Conservation (phyloP, 2,797 vertebrate genomes). For the Cyclopterus lumpus region DNA sequence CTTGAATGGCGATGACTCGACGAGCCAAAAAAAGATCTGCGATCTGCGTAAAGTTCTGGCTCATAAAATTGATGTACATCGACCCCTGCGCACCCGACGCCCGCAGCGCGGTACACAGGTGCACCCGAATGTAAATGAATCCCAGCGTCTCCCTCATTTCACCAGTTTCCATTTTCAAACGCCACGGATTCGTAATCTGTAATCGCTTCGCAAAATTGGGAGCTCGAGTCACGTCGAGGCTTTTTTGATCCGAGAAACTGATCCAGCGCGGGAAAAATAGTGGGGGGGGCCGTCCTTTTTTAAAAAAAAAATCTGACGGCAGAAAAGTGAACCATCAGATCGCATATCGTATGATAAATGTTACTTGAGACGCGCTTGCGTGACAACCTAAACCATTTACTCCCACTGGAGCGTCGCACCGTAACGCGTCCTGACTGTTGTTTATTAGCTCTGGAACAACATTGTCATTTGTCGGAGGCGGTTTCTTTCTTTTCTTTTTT, state of each 20-base stretch:
- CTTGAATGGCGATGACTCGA: conserved; percentile 63
- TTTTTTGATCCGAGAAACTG: conserved; percentile 40
- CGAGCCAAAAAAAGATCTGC: conserved; percentile 52
- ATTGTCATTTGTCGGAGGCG: conserved; percentile 61
- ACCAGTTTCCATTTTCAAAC: neutral
- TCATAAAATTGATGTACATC: conserved; percentile 37
- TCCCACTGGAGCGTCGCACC: conserved; percentile 24
- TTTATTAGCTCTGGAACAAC: conserved; percentile 75
- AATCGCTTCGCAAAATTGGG: conserved; percentile 53
- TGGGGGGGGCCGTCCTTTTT: neutral
- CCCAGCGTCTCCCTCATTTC: conserved; percentile 24
- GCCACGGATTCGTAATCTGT: conserved; percentile 34
- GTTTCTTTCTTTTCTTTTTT: conserved; percentile 42
- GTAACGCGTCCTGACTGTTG: conserved; percentile 68
- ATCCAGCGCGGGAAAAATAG: conserved; percentile 32
- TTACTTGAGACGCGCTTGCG: conserved; percentile 33
- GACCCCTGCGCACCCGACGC: conserved; percentile 17
- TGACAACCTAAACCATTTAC: conserved; percentile 22
- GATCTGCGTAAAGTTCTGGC: conserved; percentile 40
- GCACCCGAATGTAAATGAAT: conserved; percentile 47
- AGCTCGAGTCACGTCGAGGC: conserved; percentile 32
- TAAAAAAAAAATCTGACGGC: conserved; percentile 43
- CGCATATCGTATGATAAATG: conserved; percentile 23
- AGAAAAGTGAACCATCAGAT: conserved; percentile 31
- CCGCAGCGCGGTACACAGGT: conserved; percentile 25